These are phyloP conservation scores for Isaurus tuberculatus DNA, from an alignment of 92 coral and sea anemone species.

Conservation along the genomic window DNA sequence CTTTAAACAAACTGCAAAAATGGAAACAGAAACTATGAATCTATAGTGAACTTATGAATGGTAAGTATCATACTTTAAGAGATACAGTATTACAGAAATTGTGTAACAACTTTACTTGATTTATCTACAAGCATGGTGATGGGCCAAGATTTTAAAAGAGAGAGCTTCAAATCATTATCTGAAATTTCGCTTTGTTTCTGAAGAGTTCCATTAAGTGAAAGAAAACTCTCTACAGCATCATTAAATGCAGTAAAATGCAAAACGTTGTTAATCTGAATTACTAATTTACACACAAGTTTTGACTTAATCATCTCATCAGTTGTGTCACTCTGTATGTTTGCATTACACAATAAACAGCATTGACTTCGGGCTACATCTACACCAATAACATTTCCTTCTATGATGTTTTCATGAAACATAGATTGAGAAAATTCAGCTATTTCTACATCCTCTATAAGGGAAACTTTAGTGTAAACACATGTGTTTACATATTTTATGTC, in stretches of 20 bases:
- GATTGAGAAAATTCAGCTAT: slow-evolving; percentile 38
- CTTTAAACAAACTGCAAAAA: slow-evolving; percentile 1
- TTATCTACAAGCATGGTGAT: slow-evolving; percentile 55
- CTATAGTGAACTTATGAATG: slow-evolving; percentile 11
- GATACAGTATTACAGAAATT: slow-evolving; percentile 39
- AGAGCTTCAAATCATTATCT: slow-evolving; percentile 36
- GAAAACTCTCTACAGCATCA: slow-evolving; percentile 15
- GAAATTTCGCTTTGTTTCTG: slow-evolving; percentile 30
- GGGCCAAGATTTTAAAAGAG: slow-evolving; percentile 37
- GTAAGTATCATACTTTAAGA: slow-evolving; percentile 30
- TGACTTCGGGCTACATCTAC: slow-evolving; percentile 26
- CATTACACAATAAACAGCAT: slow-evolving; percentile 28
- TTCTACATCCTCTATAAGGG: slow-evolving; percentile 40
- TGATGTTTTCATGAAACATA: slow-evolving; percentile 32
- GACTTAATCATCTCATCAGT: slow-evolving; percentile 36
- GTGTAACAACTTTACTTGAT: slow-evolving; percentile 49
- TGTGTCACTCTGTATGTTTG: not conserved
- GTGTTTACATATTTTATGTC: slow-evolving; percentile 39
- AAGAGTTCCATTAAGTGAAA: slow-evolving; percentile 40
- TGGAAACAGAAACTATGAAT: slow-evolving; percentile 29
- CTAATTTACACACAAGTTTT: slow-evolving; percentile 41
- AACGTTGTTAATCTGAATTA: slow-evolving; percentile 26
- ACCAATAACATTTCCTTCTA: slow-evolving; percentile 38
- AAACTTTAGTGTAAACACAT: slow-evolving; percentile 2
- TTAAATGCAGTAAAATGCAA: slow-evolving; percentile 39